A percentile compares a stretch with the other conserved stretches of the same genome.
phyloP scores from a whole-genome alignment of 2,797 vertebrate species.

The Squalus acanthias region DNA sequence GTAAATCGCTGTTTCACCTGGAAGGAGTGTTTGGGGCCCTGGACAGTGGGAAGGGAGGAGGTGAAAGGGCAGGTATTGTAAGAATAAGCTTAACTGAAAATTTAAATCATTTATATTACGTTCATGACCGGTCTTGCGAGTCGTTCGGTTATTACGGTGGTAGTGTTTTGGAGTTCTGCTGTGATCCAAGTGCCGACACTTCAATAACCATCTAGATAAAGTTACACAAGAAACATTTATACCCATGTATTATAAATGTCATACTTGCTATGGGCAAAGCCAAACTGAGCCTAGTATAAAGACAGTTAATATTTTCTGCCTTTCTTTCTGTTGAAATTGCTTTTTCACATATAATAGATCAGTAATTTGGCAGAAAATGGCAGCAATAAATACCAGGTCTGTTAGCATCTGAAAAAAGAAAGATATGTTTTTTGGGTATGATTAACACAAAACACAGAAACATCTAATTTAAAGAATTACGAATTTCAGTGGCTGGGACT shows the following conservation, averaged over 20 bases:
- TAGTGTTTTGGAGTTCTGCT: neutral
- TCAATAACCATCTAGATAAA: neutral
- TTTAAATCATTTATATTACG: neutral
- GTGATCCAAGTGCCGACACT: neutral
- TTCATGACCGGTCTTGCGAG: neutral
- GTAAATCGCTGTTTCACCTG: too few relatives aligned
- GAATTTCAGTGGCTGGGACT: neutral
- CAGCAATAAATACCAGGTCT: neutral
- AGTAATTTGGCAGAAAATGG: neutral
- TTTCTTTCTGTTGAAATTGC: neutral
- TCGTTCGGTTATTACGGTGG: neutral
- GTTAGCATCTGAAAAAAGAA: neutral
- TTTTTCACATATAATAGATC: neutral
- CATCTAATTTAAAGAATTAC: neutral
- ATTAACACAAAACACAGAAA: neutral
- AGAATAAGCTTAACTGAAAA: neutral
- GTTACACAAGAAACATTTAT: neutral
- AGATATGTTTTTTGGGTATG: neutral
- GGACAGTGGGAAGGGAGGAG: too few relatives aligned
- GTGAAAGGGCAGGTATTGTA: too few relatives aligned
- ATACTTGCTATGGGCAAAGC: neutral
- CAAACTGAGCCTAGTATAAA: neutral
- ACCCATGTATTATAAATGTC: neutral
- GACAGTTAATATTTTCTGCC: neutral
- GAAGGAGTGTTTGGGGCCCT: too few relatives aligned